Base-by-base conservation (phyloP, 2,888 invertebrate species). In the Drosophila macrothrix region DNA sequence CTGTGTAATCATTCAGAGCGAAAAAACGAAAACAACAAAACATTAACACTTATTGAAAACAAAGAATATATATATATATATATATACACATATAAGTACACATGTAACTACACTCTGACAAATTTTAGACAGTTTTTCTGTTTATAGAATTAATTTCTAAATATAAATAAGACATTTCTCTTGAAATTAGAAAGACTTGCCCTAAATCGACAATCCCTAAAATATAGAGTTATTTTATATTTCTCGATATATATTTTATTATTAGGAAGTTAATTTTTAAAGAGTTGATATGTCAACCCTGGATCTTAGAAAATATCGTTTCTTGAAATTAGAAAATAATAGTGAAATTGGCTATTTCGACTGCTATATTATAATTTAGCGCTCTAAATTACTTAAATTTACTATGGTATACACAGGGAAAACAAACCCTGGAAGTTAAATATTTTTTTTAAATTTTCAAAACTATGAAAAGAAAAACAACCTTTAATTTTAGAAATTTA, bases 1-100 rank as follows among this genome's bases (percentile, higher is more conserved):
- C 49, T 58, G 56, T 54, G 46, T 39, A 73, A 67, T 73, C 61
- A 37, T 16, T 63, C 39, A 25, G 50, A 49, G 41, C 16, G 25
- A 50, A 65, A 60, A 61, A 31, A 50, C 60, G 61, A 46, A 25
- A 31, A 58, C 25, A n/a, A 25, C 6, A 37, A 28, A 28, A 35
- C 29, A 25, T 9, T n/a, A 39, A 16, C 52, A 71, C 33, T 49
- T 43, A 58, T 59, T 58, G 22, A 64, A 53, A 67, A 43, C 53
- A 61, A 76, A 41, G 33, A 63, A 62, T 25, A 50, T 53, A 31
- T 22, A 14, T 37, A 25, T 19, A 50, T 53, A 31, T 22, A 14
- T 37, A n/a, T n/a, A n/a, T n/a, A n/a, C n/a, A 25, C n/a, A 22
- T 58, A 29, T 12, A 14, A 22, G 9, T 31, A 28, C 5, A 5